Percentiles rank a stretch among this genome's conserved stretches.
Conservation (phyloP, 2,888 invertebrate genomes). For the Synergus laeviventris region DNA sequence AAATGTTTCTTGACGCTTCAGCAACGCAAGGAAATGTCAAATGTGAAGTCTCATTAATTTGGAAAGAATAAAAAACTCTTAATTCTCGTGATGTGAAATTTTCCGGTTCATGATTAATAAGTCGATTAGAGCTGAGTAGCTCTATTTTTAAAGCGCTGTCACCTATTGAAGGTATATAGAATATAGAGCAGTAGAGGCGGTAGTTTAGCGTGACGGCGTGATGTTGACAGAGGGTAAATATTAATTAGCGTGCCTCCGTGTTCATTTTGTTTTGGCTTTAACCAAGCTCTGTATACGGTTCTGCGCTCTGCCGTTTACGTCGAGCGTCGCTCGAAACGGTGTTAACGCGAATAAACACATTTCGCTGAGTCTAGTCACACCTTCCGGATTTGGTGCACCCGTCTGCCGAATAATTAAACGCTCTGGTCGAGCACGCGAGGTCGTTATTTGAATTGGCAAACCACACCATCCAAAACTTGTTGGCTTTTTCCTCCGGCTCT, state of each 20-base stretch:
- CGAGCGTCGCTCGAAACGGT: constrained; percentile 61
- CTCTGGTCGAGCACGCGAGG: constrained; percentile 43
- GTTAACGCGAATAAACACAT: constrained; percentile 71
- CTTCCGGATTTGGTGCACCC: constrained; percentile 58
- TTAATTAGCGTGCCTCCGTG: constrained; percentile 72
- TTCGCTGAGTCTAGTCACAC: constrained; percentile 66
- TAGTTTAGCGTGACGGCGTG: constrained; percentile 63
- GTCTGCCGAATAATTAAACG: constrained; percentile 55
- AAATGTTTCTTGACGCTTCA: no score
- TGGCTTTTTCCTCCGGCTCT: neutral
- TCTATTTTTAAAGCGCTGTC: constrained; percentile 8
- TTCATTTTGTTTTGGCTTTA: constrained; percentile 69
- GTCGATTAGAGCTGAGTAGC: neutral
- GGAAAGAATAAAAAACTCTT: neutral
- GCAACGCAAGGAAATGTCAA: no score
- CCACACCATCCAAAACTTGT: constrained; percentile 8
- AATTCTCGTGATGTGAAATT: neutral
- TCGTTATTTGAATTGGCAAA: constrained; percentile 33
- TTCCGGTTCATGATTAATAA: neutral
- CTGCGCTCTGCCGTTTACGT: constrained; percentile 44
- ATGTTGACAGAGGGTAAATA: constrained; percentile 74
- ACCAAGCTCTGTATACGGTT: constrained; percentile 46
- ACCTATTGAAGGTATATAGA: neutral
- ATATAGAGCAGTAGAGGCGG: constrained; percentile 39
- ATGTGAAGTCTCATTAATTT: neutral